Evolutionary conservation across 2,113 vertebrate genomes (phyloP).

Genomic region (Tragelaphus buxtoni): DNA sequence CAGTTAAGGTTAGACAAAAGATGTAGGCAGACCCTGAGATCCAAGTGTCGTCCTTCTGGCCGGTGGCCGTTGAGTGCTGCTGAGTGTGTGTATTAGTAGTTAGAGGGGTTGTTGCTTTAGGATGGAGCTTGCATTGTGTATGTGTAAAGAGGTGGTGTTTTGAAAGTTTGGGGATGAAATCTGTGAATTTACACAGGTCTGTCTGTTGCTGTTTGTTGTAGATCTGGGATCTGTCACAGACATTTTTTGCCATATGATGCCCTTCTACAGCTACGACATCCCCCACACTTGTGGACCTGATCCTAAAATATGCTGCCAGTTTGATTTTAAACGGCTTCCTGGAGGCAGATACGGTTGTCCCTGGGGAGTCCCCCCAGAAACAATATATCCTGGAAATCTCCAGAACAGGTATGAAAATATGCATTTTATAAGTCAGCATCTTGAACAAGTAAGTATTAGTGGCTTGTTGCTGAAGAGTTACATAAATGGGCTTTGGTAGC

Average conservation of each 20-base stretch:
- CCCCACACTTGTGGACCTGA: conserved; percentile 96
- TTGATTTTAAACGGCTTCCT: conserved; percentile 94
- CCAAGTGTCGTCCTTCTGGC: background rate
- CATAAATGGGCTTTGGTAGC: background rate
- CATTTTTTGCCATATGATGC: conserved; percentile 98
- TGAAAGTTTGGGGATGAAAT: background rate
- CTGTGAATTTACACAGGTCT: background rate
- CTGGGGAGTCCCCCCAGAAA: conserved; percentile 90
- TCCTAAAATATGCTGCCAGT: conserved; percentile 95
- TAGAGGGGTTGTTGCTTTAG: background rate
- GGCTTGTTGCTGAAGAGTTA: conserved; percentile 8
- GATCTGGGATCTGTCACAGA: conserved; percentile 88
- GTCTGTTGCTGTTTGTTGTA: conserved; percentile 76
- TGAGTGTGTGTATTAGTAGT: background rate
- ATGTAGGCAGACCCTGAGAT: background rate
- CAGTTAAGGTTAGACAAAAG: background rate
- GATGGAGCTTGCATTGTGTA: background rate
- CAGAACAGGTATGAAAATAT: conserved; percentile 84
- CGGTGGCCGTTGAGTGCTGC: background rate
- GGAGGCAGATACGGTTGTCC: conserved; percentile 91
- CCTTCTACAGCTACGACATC: conserved; percentile 97
- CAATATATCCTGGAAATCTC: conserved; percentile 89
- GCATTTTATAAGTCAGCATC: background rate
- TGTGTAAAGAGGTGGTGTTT: background rate
- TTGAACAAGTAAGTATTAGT: background rate